These are phyloP conservation scores for Actenoides lindsayi DNA, from an alignment of 2,113 vertebrate genomes.

Conservation along the genomic window DNA sequence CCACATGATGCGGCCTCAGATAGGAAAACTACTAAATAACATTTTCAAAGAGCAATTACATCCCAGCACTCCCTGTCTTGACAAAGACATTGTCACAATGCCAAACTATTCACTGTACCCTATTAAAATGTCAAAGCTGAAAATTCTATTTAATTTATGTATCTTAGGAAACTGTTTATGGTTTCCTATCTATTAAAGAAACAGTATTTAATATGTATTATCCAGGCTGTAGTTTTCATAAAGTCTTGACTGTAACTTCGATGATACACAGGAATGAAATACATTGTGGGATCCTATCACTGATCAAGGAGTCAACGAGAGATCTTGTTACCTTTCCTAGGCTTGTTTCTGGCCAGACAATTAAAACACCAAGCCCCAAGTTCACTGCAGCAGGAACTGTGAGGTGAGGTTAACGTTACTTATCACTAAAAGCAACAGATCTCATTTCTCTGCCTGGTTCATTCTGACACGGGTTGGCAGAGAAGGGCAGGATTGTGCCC, in stretches of 20 bases:
- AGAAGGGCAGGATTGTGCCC: neutral
- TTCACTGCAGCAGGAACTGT: neutral
- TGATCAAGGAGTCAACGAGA: neutral
- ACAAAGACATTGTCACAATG: neutral
- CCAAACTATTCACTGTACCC: constrained; percentile 23
- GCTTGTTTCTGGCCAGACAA: neutral
- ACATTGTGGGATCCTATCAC: neutral
- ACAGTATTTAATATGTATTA: neutral
- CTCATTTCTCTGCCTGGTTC: neutral
- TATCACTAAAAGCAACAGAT: neutral
- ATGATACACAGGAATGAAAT: neutral
- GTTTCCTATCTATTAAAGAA: constrained; percentile 17
- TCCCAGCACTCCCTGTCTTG: neutral
- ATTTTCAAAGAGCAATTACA: neutral
- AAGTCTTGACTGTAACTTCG: neutral
- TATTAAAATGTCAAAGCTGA: constrained; percentile 19
- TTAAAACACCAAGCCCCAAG: neutral
- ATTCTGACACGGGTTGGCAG: neutral
- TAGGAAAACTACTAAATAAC: neutral
- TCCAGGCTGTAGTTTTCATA: neutral
- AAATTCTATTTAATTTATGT: neutral
- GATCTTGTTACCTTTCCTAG: neutral
- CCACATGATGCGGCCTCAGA: neutral
- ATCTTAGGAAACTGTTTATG: constrained; percentile 11
- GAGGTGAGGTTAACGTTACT: neutral